phyloP scores from a whole-genome alignment of 2,113 vertebrate species.

The Isurus oxyrinchus region DNA sequence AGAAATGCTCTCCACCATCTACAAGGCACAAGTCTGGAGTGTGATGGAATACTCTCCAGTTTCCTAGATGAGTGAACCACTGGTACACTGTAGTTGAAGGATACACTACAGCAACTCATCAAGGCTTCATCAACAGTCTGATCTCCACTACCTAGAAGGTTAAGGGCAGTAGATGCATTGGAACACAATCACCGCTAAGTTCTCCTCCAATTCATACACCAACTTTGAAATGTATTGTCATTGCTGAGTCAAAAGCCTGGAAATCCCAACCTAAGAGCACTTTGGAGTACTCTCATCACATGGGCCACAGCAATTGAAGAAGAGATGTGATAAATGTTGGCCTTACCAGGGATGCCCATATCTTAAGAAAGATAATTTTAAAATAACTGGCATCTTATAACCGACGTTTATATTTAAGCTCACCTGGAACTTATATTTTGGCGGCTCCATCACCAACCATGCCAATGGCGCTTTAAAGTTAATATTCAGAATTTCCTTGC shows the following conservation, averaged over 20 bases:
- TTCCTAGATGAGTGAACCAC: too few species aligned
- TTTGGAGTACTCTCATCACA: not conserved
- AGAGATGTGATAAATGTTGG: not conserved
- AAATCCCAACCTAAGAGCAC: not conserved
- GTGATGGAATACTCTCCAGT: too few species aligned
- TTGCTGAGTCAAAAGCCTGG: not conserved
- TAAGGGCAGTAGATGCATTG: too few species aligned
- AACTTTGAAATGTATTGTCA: too few species aligned
- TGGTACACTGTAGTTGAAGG: too few species aligned
- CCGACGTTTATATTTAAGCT: not conserved
- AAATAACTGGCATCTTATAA: not conserved
- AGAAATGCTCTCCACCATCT: not conserved
- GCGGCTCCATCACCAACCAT: not conserved
- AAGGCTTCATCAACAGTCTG: too few species aligned
- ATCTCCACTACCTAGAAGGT: too few species aligned
- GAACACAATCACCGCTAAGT: too few species aligned
- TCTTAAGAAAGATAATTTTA: too few species aligned
- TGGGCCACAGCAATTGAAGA: not conserved
- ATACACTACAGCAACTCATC: too few species aligned
- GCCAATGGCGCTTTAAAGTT: not conserved
- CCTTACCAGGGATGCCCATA: not conserved
- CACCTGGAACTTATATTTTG: not conserved
- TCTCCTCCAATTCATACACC: too few species aligned
- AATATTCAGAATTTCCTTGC: not conserved
- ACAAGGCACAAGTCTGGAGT: too few species aligned